These are phyloP conservation scores for Rhinichthys klamathensis DNA, from an alignment of 2,113 vertebrate species.

Conservation along the genomic window DNA sequence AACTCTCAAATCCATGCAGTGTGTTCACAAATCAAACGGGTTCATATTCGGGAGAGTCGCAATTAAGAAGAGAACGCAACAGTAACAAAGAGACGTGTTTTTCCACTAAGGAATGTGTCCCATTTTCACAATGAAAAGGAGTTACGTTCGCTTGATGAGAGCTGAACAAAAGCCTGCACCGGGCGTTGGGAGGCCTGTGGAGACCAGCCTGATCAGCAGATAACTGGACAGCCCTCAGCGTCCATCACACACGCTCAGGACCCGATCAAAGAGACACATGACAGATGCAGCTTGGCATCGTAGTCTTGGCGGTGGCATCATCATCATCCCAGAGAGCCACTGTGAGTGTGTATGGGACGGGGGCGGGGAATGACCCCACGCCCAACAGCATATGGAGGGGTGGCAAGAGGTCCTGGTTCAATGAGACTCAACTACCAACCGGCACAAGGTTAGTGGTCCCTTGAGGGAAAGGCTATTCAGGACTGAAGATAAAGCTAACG, in stretches of 20 bases:
- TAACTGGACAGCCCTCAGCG: constrained; percentile 63
- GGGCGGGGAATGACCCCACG: constrained; percentile 21
- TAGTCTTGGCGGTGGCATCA: constrained; percentile 63
- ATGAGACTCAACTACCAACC: constrained; percentile 4
- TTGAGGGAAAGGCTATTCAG: constrained; percentile 7
- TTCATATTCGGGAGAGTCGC: neutral
- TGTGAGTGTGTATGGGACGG: neutral
- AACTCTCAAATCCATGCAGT: neutral
- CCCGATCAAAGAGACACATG: constrained; percentile 64
- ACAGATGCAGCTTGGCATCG: constrained; percentile 71
- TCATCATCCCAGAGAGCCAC: constrained; percentile 60
- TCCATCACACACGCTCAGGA: constrained; percentile 67
- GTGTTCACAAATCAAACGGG: neutral
- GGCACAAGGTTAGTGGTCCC: constrained; percentile 2
- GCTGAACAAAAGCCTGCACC: constrained; percentile 40
- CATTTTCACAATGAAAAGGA: constrained; percentile 7
- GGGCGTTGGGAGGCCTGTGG: neutral
- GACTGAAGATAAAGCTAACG: neutral
- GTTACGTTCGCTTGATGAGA: constrained; percentile 41
- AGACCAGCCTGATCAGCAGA: constrained; percentile 66
- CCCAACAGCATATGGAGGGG: constrained; percentile 29
- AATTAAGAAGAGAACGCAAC: neutral
- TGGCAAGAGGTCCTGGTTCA: constrained; percentile 16
- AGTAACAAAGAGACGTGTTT: neutral
- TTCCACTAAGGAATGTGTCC: constrained; percentile 27